Conservation (phyloP, 2,888 invertebrate species). For the Agyllia agylla region DNA sequence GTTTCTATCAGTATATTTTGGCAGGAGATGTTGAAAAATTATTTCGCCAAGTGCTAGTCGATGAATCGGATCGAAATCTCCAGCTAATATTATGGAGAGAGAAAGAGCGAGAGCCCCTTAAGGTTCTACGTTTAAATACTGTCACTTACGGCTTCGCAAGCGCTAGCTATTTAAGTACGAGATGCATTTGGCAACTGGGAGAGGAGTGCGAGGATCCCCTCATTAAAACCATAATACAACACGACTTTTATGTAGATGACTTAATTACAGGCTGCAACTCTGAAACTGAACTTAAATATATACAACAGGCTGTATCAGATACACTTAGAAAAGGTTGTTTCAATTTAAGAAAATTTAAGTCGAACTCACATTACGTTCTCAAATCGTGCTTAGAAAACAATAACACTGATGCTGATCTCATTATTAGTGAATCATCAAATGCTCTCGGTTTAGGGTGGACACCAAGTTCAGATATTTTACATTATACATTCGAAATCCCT, state of each 20-base stretch:
- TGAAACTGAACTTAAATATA: neutral
- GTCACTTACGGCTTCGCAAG: neutral
- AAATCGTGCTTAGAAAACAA: neutral
- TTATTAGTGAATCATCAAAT: neutral
- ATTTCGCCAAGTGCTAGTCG: neutral
- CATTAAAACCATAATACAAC: neutral
- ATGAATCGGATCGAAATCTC: neutral
- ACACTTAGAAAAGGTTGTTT: neutral
- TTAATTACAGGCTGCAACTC: neutral
- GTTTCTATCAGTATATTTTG: neutral
- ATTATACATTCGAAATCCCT: neutral
- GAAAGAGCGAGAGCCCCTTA: neutral
- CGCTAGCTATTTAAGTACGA: neutral
- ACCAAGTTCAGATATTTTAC: neutral
- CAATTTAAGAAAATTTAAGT: neutral
- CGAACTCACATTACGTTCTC: neutral
- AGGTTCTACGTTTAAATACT: neutral
- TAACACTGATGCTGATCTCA: neutral
- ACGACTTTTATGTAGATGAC: neutral
- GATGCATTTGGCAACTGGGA: neutral
- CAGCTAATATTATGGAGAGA: neutral
- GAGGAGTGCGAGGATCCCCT: neutral
- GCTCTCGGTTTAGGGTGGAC: neutral
- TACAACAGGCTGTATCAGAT: neutral
- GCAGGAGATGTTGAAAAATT: neutral